A percentile compares a stretch with the other conserved stretches of the same genome.
These are phyloP conservation scores for Caenorhabditis sp. DNA, from an alignment of 2,888 invertebrate genomes.

Conservation along the genomic window DNA sequence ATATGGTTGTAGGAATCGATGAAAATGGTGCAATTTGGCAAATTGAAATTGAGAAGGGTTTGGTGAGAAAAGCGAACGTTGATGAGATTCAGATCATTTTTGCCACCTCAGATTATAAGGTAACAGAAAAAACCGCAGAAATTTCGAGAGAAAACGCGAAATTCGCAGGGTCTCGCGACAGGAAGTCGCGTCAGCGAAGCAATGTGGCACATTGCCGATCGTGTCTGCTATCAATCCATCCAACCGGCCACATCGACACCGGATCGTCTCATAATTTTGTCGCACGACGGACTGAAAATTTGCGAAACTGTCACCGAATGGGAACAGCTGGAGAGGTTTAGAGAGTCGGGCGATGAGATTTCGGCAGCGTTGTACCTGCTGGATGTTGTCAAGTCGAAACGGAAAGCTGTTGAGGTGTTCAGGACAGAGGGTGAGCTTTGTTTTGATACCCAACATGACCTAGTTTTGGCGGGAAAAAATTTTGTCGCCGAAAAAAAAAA, in stretches of 20 bases:
- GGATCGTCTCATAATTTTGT: constrained; percentile 43
- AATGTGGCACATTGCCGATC: constrained; percentile 74
- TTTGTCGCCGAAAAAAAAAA: no score
- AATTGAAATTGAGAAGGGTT: constrained; percentile 44
- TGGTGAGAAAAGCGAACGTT: constrained; percentile 67
- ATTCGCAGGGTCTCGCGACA: constrained; percentile 81
- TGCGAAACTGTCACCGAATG: constrained; percentile 49
- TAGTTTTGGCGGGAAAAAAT: no score
- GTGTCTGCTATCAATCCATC: constrained; percentile 60
- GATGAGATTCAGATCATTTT: constrained; percentile 71
- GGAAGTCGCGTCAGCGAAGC: constrained; percentile 90
- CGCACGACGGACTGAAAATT: constrained; percentile 48
- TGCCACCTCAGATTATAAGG: constrained; percentile 73
- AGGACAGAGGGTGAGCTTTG: constrained; percentile 17
- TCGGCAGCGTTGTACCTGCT: constrained; percentile 47
- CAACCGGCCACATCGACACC: constrained; percentile 29
- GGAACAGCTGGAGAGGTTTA: constrained; percentile 57
- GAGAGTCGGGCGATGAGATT: constrained; percentile 43
- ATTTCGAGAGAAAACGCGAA: background rate
- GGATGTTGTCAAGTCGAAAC: constrained; percentile 43
- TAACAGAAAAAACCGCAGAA: constrained; percentile 9
- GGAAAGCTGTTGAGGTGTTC: constrained; percentile 22
- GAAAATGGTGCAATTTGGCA: constrained; percentile 30
- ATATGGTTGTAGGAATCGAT: constrained; percentile 35
- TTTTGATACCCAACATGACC: no score